These are phyloP conservation scores for Neolamprologus cancellatus DNA, from an alignment of 2,113 vertebrate species.

Conservation along the genomic window DNA sequence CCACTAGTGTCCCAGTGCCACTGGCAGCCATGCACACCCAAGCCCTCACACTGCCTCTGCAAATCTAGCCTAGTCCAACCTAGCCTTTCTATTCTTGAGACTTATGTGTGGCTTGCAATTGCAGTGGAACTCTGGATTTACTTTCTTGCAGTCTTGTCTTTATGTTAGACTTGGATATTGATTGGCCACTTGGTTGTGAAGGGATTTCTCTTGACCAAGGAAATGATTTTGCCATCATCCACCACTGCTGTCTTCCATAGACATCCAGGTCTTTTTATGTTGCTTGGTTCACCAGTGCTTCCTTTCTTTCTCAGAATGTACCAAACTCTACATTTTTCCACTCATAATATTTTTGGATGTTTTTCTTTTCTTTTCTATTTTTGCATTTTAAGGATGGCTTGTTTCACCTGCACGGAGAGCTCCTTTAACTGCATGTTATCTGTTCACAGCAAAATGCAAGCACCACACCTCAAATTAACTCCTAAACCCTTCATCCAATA, in stretches of 20 bases:
- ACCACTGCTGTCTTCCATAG: neutral
- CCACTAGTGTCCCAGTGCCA: neutral
- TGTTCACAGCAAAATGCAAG: neutral
- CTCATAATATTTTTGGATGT: neutral
- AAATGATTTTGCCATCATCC: neutral
- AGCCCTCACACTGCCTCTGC: neutral
- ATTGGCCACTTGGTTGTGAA: accelerated
- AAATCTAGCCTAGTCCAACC: neutral
- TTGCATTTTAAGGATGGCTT: neutral
- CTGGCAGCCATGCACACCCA: neutral
- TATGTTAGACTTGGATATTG: neutral
- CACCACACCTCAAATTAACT: neutral
- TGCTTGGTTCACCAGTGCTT: neutral
- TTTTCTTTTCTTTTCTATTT: neutral
- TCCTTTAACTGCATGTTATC: neutral
- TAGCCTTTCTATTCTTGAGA: neutral
- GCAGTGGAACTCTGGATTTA: neutral
- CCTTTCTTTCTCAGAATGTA: neutral
- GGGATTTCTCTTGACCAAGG: neutral
- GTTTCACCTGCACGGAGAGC: neutral
- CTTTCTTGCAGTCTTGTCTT: neutral
- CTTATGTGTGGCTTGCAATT: neutral
- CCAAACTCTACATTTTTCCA: neutral
- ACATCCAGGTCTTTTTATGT: neutral
- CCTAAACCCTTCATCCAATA: neutral